Base-by-base conservation (phyloP, 2,888 invertebrate genomes). In the Rhorus exstirpatorius region DNA sequence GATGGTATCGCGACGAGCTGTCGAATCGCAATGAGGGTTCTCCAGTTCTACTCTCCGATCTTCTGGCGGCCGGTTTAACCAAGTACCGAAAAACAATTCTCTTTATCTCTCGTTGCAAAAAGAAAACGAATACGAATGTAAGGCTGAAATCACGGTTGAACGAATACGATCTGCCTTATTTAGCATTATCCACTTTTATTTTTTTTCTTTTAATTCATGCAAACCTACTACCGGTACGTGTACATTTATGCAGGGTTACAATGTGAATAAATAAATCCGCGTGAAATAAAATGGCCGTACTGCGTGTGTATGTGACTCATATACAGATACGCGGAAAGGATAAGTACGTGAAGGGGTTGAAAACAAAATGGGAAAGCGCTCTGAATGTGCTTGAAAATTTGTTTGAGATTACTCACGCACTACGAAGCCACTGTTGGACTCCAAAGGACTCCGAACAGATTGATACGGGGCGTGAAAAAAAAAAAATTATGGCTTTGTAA, bases 11-110 rank as follows among this genome's bases (percentile, higher is more conserved):
- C 60, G 31, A 1, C 60, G 31, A 1, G 7, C 38, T 68, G 46
- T 60, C 68, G 61, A 79, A 51, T 71, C 63, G 55, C 55, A 72
- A 79, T 55, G 71, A 55, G 71, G 49, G 26, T 55, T 71, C 24
- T 35, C 12, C 44, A n/a, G 17, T n/a, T n/a, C 19, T 12, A 19
- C 49, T 67, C 6, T 31, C 19, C 14, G 38, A 60, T 60, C 67
- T 60, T 63, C 31, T 61, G 17, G 14, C 44, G 8, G 31, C 26
- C 31, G 55, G 44, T 68, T 74, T 31, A 61, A 68, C 74, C 74
- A 61, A 74, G 63, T 61, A 53, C 63, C 70, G 41, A 53, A 26
- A 80, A 74, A 68, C 68, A 60, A 61, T 74, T 53, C 31, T 24
- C 44, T 24, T 17, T 7, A 4, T 55, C 41, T 19, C 44, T 1